A percentile compares a stretch with the other conserved stretches of the same genome.
Evolutionary conservation across 2,888 invertebrate species (phyloP).

Genomic region (Drosophila vallismaia): DNA sequence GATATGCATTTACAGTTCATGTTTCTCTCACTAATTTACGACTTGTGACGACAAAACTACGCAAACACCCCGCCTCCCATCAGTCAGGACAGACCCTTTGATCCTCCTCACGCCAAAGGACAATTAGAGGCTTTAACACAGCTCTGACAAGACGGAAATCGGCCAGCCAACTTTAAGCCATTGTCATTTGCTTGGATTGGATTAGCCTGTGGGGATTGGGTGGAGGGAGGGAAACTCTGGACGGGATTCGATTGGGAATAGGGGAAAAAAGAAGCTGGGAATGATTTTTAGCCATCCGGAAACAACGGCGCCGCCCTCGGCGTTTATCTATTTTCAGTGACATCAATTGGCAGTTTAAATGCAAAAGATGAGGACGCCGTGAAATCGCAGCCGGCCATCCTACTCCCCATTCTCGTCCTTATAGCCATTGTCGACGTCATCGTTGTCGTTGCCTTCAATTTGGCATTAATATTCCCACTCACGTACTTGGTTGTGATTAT

Average conservation of each 20-base stretch:
- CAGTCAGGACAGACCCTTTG: constrained; percentile 2
- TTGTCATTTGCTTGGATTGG: constrained; percentile 65
- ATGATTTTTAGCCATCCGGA: constrained; percentile 25
- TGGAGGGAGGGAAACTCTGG: background rate
- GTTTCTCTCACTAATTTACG: constrained; percentile 37
- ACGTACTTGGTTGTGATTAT: constrained; percentile 80
- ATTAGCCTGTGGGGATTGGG: constrained; percentile 16
- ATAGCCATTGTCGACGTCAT: constrained; percentile 45
- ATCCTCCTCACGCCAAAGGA: constrained; percentile 45
- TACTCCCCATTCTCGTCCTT: constrained; percentile 19
- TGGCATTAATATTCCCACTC: constrained; percentile 81
- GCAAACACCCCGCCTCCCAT: constrained; percentile 21
- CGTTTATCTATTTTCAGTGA: constrained; percentile 66
- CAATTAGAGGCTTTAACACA: constrained; percentile 39
- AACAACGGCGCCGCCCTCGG: constrained; percentile 40
- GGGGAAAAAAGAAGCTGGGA: background rate
- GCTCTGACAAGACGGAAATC: constrained; percentile 28
- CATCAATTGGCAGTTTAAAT: constrained; percentile 83
- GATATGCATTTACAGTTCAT: constrained; percentile 36
- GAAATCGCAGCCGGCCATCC: constrained; percentile 67
- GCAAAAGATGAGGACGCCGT: constrained; percentile 77
- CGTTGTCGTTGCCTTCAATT: constrained; percentile 76
- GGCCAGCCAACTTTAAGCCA: constrained; percentile 54
- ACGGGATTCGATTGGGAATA: constrained; percentile 2
- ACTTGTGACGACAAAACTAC: constrained; percentile 14